Conservation (phyloP, 2,113 vertebrate genomes). For the Neopipo cinnamomea region DNA sequence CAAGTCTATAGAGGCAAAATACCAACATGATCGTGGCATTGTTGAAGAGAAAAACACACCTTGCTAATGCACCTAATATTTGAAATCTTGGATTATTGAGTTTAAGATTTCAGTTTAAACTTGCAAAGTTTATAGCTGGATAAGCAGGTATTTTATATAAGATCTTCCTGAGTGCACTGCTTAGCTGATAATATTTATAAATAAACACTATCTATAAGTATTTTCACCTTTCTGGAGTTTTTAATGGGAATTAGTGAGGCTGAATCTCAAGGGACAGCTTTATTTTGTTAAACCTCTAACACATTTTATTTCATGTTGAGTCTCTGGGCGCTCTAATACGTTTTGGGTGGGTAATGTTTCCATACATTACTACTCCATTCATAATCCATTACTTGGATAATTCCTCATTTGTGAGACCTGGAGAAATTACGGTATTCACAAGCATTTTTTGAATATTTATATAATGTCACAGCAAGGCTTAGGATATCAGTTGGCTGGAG, state of each 20-base stretch:
- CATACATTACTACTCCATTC: constrained; percentile 47
- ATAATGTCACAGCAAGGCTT: constrained; percentile 26
- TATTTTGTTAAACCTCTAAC: constrained; percentile 23
- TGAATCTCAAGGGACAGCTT: not conserved
- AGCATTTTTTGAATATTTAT: constrained; percentile 67
- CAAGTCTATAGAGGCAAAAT: not conserved
- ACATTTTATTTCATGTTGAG: constrained; percentile 40
- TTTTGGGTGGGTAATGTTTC: constrained; percentile 51
- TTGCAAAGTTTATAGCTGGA: not conserved
- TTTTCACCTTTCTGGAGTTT: not conserved
- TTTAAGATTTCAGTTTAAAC: not conserved
- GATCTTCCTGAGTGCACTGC: not conserved
- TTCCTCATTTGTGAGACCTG: constrained; percentile 63
- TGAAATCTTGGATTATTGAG: not conserved
- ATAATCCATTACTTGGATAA: constrained; percentile 70
- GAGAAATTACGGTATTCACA: constrained; percentile 53
- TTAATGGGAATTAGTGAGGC: not conserved
- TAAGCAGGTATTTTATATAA: not conserved
- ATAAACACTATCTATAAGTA: not conserved
- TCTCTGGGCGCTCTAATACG: constrained; percentile 36
- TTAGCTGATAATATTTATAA: not conserved
- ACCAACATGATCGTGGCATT: accelerated
- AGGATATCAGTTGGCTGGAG: constrained; percentile 52
- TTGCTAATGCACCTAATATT: not conserved
- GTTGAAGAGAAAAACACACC: not conserved